phyloP scores from a whole-genome alignment of 2,888 invertebrate genomes.

The Parnassius glacialis region DNA sequence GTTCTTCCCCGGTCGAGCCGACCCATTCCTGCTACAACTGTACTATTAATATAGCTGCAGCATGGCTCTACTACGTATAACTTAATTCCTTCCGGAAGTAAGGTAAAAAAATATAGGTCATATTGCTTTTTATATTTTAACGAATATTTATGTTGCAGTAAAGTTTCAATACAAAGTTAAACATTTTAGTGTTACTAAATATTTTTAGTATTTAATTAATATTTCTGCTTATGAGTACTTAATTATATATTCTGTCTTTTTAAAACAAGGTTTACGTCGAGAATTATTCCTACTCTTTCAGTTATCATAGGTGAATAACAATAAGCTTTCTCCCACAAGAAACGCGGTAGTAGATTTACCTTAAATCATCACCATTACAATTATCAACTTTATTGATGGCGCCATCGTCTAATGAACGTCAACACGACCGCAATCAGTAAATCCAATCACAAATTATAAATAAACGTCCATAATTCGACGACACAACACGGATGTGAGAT shows the following conservation, averaged over 20 bases:
- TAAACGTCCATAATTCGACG: constrained; percentile 25
- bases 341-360: constrained; percentile 24
- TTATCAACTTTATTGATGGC: constrained; percentile 27
- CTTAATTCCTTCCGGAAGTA: too few relatives aligned
- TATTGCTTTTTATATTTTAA: too few relatives aligned
- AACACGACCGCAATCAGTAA: constrained; percentile 22
- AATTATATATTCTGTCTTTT: background rate
- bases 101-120: too few relatives aligned
- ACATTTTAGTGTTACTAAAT: too few relatives aligned
- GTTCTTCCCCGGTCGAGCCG: too few relatives aligned
- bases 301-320: constrained; percentile 6
- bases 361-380: constrained; percentile 25
- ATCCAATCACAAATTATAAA: constrained; percentile 27
- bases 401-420: constrained; percentile 26
- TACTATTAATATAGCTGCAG: too few relatives aligned
- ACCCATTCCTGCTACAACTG: too few relatives aligned
- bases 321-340: constrained; percentile 21
- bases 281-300: background rate
- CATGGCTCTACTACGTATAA: too few relatives aligned
- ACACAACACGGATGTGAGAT: constrained; percentile 26
- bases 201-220: too few relatives aligned
- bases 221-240: too few relatives aligned
- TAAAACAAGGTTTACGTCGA: background rate
- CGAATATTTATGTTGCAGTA: too few relatives aligned
- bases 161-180: too few relatives aligned